Conservation (phyloP, 2,797 vertebrate species). For the Ceyx erithaca region DNA sequence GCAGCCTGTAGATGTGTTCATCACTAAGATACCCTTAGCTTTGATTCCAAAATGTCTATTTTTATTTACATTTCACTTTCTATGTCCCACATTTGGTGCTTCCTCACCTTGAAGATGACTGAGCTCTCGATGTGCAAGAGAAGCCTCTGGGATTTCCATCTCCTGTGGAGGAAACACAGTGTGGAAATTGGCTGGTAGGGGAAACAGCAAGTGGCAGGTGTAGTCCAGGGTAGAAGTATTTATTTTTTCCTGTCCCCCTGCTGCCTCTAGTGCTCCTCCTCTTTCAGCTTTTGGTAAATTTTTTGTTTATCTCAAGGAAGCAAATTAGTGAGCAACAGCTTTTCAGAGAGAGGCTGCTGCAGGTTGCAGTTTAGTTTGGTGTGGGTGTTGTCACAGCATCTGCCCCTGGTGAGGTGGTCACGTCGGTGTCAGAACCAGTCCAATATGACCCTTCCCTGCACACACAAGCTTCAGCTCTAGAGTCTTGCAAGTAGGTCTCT, state of each 20-base stretch:
- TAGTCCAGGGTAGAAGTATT: not conserved
- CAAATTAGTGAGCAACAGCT: constrained; percentile 22
- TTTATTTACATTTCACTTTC: not conserved
- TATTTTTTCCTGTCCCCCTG: not conserved
- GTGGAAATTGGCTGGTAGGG: not conserved
- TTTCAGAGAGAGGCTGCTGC: constrained; percentile 8
- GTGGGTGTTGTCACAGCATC: not conserved
- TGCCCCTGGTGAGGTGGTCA: accelerated
- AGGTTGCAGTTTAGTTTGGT: not conserved
- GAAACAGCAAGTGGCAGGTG: not conserved
- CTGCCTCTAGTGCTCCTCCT: not conserved
- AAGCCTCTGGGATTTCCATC: not conserved
- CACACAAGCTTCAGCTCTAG: not conserved
- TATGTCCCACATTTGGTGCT: not conserved
- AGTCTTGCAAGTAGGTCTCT: not conserved
- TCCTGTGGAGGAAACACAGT: not conserved
- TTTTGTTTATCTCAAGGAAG: constrained; percentile 23
- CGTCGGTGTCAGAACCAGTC: accelerated
- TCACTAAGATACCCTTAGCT: not conserved
- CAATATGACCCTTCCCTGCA: not conserved
- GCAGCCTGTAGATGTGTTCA: not conserved
- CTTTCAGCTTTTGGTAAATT: constrained; percentile 21
- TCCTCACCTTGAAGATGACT: not conserved
- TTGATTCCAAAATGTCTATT: not conserved
- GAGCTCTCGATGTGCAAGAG: not conserved